Base-by-base conservation (phyloP, 2,797 vertebrate species). In the Cryptoblepharus egeriae region DNA sequence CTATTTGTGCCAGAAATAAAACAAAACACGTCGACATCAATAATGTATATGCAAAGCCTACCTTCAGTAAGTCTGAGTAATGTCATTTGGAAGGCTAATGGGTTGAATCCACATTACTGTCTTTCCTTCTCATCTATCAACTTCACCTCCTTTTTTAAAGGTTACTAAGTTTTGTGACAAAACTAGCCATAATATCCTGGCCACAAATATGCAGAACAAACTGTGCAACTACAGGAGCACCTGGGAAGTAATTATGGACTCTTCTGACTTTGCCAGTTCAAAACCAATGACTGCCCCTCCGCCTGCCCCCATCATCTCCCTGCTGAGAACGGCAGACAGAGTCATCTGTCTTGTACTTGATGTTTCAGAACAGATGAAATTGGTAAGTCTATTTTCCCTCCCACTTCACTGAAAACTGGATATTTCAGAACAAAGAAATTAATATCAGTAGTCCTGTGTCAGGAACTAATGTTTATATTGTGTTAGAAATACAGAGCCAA, bases 201-300 rank as follows among this genome's bases (percentile, higher is more conserved):
- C 96, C 35, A 94, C 95, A 86, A 96, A 94, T 75, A 30, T 89
- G 73, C 96, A 96, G 77, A 97, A 97, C 81, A 49, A 85, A 79
- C 92, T 89, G 22, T 96, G 96, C 75, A 89, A 90, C 26, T 85
- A 88, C 76, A 92, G 83, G 70, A 95, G 96, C 82, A 94, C 91
- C 0, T 95, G 94, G 94, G 95, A 95, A 52, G 92, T 96, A 26
- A 96, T 96, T 52, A 84, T 82, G 2, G 82, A 90, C 1, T 96
- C 96, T 18, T 77, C 91, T 5, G 96, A 97, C 81, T 95, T 93
- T 57, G 77, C 5, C 8, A 87, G 77, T 67, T 89, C 89, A 1
- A 61, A 57, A 73, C 91, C 92, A 20, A 37, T 94, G 71, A n/a
- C 12, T 49, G 71, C 6, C 57, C 92, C 24, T 90, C 93, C 9